Percentiles rank a stretch among this genome's conserved stretches.
Evolutionary conservation across 2,113 vertebrate species (phyloP).

Genomic region (Pelodiscus sinensis): DNA sequence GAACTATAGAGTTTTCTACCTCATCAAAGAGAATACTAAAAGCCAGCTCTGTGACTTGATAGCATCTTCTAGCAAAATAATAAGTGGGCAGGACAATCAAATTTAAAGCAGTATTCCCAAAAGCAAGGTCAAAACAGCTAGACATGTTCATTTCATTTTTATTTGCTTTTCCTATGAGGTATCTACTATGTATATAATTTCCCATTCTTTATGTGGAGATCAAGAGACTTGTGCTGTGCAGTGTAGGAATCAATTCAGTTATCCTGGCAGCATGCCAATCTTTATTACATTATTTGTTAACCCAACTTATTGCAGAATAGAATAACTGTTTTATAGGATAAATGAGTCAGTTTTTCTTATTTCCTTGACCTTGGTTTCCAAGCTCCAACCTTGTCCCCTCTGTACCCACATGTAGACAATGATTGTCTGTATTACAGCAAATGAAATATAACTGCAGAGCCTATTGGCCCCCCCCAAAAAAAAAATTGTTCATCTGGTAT

Average conservation of each 20-base stretch:
- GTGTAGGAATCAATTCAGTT: constrained; percentile 72
- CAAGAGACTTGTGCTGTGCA: constrained; percentile 75
- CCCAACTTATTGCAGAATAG: constrained; percentile 69
- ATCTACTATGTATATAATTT: constrained; percentile 74
- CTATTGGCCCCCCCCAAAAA: neutral
- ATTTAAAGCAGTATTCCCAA: constrained; percentile 73
- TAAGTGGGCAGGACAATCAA: constrained; percentile 68
- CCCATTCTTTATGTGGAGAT: constrained; percentile 75
- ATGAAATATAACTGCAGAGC: constrained; percentile 60
- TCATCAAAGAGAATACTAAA: constrained; percentile 69
- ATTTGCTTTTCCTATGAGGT: constrained; percentile 77
- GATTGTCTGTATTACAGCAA: constrained; percentile 55
- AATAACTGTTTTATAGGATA: constrained; percentile 68
- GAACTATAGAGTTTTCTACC: constrained; percentile 49
- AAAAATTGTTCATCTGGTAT: constrained; percentile 7
- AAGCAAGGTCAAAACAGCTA: constrained; percentile 69
- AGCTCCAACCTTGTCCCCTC: neutral
- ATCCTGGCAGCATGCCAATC: constrained; percentile 70
- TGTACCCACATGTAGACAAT: constrained; percentile 60
- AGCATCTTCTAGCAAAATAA: constrained; percentile 58
- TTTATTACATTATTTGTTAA: constrained; percentile 78
- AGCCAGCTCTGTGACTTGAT: constrained; percentile 43
- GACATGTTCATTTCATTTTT: constrained; percentile 76
- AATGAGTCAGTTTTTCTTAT: constrained; percentile 60
- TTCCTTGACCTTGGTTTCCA: constrained; percentile 69